Evolutionary conservation across 2,113 vertebrate species (phyloP).

Genomic region (Lonchura striata): DNA sequence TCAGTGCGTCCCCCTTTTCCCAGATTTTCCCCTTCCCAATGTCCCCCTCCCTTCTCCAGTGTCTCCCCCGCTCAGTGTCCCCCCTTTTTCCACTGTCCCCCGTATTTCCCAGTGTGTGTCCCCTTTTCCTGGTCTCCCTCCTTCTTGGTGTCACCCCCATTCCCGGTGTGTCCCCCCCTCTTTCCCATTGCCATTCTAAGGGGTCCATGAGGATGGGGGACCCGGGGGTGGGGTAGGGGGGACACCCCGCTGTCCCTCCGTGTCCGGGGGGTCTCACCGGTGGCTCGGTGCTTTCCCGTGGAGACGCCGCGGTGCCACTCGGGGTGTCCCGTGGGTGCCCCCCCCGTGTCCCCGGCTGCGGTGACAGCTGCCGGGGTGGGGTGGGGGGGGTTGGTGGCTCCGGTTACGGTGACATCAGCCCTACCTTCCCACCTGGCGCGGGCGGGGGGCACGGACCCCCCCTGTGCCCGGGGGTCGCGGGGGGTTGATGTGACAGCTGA

Average conservation of each 20-base stretch:
- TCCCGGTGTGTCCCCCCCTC: not conserved
- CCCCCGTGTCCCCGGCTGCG: not conserved
- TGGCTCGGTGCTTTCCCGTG: not conserved
- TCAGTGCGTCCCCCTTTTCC: not conserved
- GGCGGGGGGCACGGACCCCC: not conserved
- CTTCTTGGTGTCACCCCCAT: not conserved
- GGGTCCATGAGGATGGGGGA: not conserved
- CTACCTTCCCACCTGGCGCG: constrained; percentile 47
- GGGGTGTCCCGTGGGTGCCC: not conserved
- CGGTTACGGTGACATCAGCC: constrained; percentile 57
- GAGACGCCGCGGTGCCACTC: not conserved
- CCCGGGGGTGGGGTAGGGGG: not conserved
- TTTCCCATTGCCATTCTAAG: not conserved
- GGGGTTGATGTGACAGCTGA: not conserved
- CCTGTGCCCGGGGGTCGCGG: not conserved
- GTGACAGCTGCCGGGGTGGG: not conserved
- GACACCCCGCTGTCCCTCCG: not conserved
- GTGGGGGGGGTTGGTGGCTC: not conserved
- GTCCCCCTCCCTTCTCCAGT: not conserved
- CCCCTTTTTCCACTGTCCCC: not conserved
- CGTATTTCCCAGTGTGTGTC: too few relatives aligned
- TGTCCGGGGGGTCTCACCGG: not conserved
- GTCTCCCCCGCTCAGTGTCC: not conserved
- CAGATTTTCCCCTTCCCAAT: not conserved
- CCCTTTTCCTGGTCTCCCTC: not conserved